Base-by-base conservation (phyloP, 2,888 invertebrate species). In the Spisula solida region DNA sequence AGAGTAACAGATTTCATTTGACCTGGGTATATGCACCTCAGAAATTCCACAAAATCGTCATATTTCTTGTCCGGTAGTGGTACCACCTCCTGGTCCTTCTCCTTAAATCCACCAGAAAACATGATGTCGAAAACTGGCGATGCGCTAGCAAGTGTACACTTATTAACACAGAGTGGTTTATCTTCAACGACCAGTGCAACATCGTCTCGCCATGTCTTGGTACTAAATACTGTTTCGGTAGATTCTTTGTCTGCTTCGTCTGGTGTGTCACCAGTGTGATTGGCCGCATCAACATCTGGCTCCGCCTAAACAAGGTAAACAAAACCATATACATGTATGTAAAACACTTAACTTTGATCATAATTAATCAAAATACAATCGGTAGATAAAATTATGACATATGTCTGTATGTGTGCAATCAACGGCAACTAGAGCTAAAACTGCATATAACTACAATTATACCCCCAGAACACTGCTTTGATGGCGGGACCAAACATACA, bases 11-110 rank as follows among this genome's bases (percentile, higher is more conserved):
- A 10, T 25, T 12, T 41, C 41, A n/a, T 47, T 8, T 66, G 20
- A n/a, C 82, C n/a, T 0, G 96, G 96, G 86, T 96, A 96, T 80
- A 96, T 94, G 87, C 96, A 96, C 78, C 96, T 94, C 41, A 96
- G 93, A 47, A 96, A 91, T 81, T 96, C 96, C 10, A 95, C 85
- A 85, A 96, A 96, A 83, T 96, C 96, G 55, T 95, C 94, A 51
- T 93, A 90, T 80, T 93, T 94, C 88, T 94, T 95, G 6, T 87
- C 94, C 14, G 94, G 94, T 41, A 94, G 82, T 66, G 92, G 89
- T 66, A 94, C 91, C 78, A 83, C 66, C 1, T 20, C 16, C 6
- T n/a, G n/a, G 25, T 47, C n/a, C n/a, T 82, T 89, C 34, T 90
- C 91, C 78, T 88, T 92, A 86, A 94, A 94, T 48, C 93, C 91